phyloP scores from a whole-genome alignment of 53 echinoderm and acorn worm genomes.

The Luidia sarsii region DNA sequence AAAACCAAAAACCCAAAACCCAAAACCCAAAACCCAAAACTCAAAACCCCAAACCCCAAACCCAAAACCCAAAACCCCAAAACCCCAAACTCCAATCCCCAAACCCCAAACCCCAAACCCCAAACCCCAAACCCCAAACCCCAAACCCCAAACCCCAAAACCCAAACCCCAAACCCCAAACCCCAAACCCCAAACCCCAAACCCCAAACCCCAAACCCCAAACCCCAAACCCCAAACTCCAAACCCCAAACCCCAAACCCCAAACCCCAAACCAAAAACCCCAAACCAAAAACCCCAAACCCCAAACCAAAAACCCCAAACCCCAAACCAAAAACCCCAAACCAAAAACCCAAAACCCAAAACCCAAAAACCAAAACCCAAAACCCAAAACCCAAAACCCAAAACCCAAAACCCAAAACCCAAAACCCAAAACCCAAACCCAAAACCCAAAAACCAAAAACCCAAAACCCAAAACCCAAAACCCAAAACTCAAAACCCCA shows the following conservation, averaged over 20 bases:
- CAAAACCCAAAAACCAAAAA: too few relatives aligned
- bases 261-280: too few relatives aligned
- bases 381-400: conserved; percentile 26
- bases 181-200: too few relatives aligned
- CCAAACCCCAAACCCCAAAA: too few relatives aligned
- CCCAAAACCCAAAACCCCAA: conserved; percentile 55
- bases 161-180: too few relatives aligned
- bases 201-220: too few relatives aligned
- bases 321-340: conserved; percentile 47
- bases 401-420: too few relatives aligned
- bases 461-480: conserved; percentile 38
- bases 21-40: conserved; percentile 47
- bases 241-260: too few relatives aligned
- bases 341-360: conserved; percentile 42
- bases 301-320: conserved; percentile 48
- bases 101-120: conserved; percentile 57
- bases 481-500: conserved; percentile 52
- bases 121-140: not conserved
- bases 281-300: not conserved
- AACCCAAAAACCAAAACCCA: conserved; percentile 8
- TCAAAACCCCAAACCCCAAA: conserved; percentile 48
- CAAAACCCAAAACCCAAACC: too few relatives aligned
- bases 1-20: conserved; percentile 45
- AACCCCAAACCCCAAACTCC: too few relatives aligned
- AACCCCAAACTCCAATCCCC: conserved; percentile 47